Conservation (phyloP, 2,113 vertebrate species). For the Tragelaphus imberbis region DNA sequence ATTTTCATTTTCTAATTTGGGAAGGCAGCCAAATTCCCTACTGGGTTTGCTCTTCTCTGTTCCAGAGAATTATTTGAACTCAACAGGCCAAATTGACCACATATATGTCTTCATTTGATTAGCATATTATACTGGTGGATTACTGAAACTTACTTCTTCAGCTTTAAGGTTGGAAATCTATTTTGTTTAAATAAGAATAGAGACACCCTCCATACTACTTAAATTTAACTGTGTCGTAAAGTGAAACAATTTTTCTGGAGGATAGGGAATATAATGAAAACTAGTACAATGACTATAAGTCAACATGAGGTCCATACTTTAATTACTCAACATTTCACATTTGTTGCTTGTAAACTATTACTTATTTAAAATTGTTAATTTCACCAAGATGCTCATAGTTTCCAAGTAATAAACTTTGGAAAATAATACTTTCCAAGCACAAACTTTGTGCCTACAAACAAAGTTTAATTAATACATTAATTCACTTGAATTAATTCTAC, state of each 20-base stretch:
- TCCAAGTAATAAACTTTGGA: neutral
- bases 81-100: neutral
- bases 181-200: slow-evolving; percentile 11
- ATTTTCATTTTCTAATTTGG: slow-evolving; percentile 40
- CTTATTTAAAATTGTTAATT: neutral
- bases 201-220: neutral
- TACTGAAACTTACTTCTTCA: neutral
- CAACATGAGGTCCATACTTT: neutral
- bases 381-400: neutral
- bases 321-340: neutral
- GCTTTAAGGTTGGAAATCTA: neutral
- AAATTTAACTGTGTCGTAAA: neutral
- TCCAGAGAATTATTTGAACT: neutral
- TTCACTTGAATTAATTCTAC: neutral
- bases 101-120: slow-evolving; percentile 1
- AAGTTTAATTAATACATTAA: neutral
- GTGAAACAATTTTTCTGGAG: neutral
- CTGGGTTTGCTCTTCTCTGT: neutral
- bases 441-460: neutral
- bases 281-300: neutral
- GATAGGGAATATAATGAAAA: neutral
- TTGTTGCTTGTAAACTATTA: slow-evolving; percentile 14
- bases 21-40: neutral
- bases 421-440: neutral
- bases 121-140: neutral